These are phyloP conservation scores for Coptotermes formosanus DNA, from an alignment of 1,140 invertebrate species.

Conservation along the genomic window DNA sequence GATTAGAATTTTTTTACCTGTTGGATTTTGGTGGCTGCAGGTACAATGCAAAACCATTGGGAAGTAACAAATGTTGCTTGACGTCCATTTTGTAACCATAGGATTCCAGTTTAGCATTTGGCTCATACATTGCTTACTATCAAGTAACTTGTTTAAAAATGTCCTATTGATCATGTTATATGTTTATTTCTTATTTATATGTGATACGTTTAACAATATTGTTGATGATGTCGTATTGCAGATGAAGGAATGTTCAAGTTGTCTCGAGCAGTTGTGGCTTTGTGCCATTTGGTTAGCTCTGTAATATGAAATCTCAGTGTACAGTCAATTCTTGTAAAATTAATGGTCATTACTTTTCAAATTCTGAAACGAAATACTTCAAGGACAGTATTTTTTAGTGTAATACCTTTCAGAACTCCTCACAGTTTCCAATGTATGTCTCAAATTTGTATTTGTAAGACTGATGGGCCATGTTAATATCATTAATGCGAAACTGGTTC, in stretches of 20 bases:
- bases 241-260: background rate
- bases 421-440: background rate
- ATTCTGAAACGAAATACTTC: background rate
- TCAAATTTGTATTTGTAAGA: background rate
- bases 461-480: background rate
- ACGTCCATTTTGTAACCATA: constrained; percentile 28
- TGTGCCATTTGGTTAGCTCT: background rate
- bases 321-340: background rate
- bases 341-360: background rate
- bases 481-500: background rate
- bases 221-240: background rate
- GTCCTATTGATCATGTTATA: background rate
- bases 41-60: constrained; percentile 18
- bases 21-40: constrained; percentile 27
- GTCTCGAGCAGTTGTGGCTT: background rate
- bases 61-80: constrained; percentile 21
- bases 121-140: background rate
- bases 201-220: background rate
- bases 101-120: background rate
- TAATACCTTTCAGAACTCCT: background rate
- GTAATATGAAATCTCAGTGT: background rate
- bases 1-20: constrained; percentile 25
- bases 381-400: background rate
- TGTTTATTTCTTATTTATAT: constrained; percentile 15
- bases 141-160: constrained; percentile 9